Evolutionary conservation across 2,797 vertebrate genomes (phyloP).

Genomic region (Gambelia wislizenii): DNA sequence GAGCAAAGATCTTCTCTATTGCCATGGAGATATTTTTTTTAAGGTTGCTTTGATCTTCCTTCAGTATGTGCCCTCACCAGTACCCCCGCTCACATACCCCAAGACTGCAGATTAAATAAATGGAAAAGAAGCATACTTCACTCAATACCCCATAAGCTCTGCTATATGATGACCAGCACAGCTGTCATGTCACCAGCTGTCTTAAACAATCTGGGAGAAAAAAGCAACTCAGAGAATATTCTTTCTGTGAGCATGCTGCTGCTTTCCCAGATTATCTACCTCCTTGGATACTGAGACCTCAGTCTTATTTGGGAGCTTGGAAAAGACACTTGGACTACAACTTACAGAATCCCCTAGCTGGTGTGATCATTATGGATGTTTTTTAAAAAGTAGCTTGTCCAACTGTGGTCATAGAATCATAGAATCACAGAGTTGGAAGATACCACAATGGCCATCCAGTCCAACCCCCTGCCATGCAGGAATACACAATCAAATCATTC

Average conservation of each 20-base stretch:
- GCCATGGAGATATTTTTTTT: not conserved
- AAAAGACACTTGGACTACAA: too few species aligned
- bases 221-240: not conserved
- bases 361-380: too few species aligned
- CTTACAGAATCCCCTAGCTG: too few species aligned
- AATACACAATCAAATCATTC: too few species aligned
- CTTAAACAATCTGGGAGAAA: slow-evolving; percentile 36
- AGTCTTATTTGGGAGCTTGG: too few species aligned
- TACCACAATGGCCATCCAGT: too few species aligned
- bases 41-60: not conserved
- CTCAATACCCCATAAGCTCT: not conserved
- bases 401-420: too few species aligned
- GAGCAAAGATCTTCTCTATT: not conserved
- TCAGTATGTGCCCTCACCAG: not conserved
- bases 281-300: not conserved
- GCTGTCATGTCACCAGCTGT: slow-evolving; percentile 43
- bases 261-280: slow-evolving; percentile 22
- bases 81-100: slow-evolving; percentile 5
- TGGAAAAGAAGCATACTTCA: slow-evolving; percentile 23
- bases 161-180: not conserved
- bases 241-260: slow-evolving; percentile 35
- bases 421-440: too few species aligned
- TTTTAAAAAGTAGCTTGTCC: too few species aligned
- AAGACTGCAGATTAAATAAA: slow-evolving; percentile 33
- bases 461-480: too few species aligned